Evolutionary conservation across 2,888 invertebrate genomes (phyloP).

Genomic region (Pyrocoelia pectoralis): DNA sequence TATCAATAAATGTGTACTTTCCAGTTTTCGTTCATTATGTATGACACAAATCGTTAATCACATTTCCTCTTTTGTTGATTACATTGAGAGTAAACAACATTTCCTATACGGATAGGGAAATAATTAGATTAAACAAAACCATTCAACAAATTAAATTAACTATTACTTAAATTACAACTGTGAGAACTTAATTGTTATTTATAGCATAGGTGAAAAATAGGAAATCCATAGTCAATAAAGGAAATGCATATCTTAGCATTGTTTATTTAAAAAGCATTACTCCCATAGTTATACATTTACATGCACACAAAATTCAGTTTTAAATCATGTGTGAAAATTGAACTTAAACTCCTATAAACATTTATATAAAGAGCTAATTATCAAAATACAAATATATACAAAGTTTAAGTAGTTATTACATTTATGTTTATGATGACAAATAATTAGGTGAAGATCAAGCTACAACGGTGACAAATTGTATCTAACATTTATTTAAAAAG

Average conservation of each 20-base stretch:
- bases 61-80: no score
- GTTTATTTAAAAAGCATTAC: slow-evolving; percentile 26
- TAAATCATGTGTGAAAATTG: slow-evolving; percentile 2
- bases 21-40: no score
- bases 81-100: no score
- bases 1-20: no score
- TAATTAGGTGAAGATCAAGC: slow-evolving; percentile 1
- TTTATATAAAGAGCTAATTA: slow-evolving; percentile 21
- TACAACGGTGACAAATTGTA: background rate
- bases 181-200: no score
- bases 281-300: slow-evolving; percentile 36
- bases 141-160: no score
- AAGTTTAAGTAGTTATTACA: slow-evolving; percentile 5
- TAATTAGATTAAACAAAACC: no score
- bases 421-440: slow-evolving; percentile 12
- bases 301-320: slow-evolving; percentile 17
- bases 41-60: no score
- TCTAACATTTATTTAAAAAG: slow-evolving; percentile 3
- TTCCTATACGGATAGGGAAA: no score
- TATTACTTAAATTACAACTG: no score
- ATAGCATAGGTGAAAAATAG: no score
- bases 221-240: background rate
- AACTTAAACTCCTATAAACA: slow-evolving; percentile 21
- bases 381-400: slow-evolving; percentile 31
- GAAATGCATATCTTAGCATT: background rate